Percentiles rank a stretch among this genome's conserved stretches.
phyloP scores from a whole-genome alignment of 2,797 vertebrate species.

The Aulostomus chinensis region DNA sequence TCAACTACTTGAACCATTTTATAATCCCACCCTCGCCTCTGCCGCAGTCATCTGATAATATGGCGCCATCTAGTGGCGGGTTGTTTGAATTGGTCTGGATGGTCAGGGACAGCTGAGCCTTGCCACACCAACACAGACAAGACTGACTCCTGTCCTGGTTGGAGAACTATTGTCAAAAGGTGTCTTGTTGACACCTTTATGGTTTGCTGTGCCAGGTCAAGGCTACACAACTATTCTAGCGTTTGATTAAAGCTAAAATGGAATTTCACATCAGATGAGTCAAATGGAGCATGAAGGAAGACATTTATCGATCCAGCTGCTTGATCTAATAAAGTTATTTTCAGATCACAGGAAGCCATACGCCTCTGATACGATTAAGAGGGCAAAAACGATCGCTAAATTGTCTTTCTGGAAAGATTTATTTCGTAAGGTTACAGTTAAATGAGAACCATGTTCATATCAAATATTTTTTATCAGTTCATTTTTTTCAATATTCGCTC shows the following conservation, averaged over 20 bases:
- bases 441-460: background rate
- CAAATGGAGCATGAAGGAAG: too few species aligned
- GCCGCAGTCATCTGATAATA: background rate
- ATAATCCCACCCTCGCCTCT: background rate
- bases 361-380: slow-evolving; percentile 3
- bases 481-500: slow-evolving; percentile 1
- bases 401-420: background rate
- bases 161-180: slow-evolving; percentile 18
- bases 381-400: background rate
- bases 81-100: rapidly evolving
- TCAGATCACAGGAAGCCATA: slow-evolving; percentile 11
- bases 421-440: slow-evolving; percentile 2
- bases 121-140: too few species aligned
- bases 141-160: slow-evolving; percentile 7
- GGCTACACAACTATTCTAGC: slow-evolving; percentile 21
- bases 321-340: slow-evolving; percentile 9
- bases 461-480: slow-evolving; percentile 9
- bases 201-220: slow-evolving; percentile 32
- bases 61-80: slow-evolving; percentile 45
- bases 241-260: slow-evolving; percentile 4
- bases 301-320: background rate
- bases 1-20: too few species aligned
- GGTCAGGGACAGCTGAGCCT: too few species aligned
- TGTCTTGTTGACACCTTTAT: slow-evolving; percentile 22
- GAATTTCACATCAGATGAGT: too few species aligned